These are phyloP conservation scores for Glaucopsyche alexis DNA, from an alignment of 2,888 invertebrate genomes.

Conservation along the genomic window DNA sequence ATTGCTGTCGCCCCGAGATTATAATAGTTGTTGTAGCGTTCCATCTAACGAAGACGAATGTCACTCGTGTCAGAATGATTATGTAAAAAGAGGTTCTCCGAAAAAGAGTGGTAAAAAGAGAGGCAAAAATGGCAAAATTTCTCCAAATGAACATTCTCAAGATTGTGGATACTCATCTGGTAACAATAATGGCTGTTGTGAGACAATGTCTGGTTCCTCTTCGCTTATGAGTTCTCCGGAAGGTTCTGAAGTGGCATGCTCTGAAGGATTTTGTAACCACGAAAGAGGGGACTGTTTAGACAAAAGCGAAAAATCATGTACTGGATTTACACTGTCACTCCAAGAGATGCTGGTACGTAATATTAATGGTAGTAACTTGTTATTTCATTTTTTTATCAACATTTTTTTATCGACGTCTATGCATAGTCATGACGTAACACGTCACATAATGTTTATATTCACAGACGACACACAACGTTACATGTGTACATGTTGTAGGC, in stretches of 20 bases:
- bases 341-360: conserved; percentile 88
- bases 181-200: conserved; percentile 86
- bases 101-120: conserved; percentile 62
- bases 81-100: conserved; percentile 60
- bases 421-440: too few species aligned
- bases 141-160: conserved; percentile 85
- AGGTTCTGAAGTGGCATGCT: conserved; percentile 94
- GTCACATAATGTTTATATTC: too few species aligned
- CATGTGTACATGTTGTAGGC: too few species aligned
- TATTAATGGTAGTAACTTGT: neutral
- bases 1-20: conserved; percentile 62
- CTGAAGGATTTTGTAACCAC: conserved; percentile 92
- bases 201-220: conserved; percentile 84
- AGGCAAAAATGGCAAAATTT: conserved; percentile 78
- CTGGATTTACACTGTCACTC: conserved; percentile 82
- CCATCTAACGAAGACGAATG: conserved; percentile 61
- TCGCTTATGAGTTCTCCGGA: conserved; percentile 92
- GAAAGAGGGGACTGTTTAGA: conserved; percentile 79
- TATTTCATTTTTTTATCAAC: neutral
- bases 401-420: too few species aligned
- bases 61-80: conserved; percentile 75
- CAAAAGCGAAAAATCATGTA: conserved; percentile 67
- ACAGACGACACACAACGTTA: too few species aligned
- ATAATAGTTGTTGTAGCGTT: conserved; percentile 57
- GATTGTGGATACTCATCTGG: conserved; percentile 95